phyloP scores from a whole-genome alignment of 2,113 vertebrate species.

The Petaurus breviceps region DNA sequence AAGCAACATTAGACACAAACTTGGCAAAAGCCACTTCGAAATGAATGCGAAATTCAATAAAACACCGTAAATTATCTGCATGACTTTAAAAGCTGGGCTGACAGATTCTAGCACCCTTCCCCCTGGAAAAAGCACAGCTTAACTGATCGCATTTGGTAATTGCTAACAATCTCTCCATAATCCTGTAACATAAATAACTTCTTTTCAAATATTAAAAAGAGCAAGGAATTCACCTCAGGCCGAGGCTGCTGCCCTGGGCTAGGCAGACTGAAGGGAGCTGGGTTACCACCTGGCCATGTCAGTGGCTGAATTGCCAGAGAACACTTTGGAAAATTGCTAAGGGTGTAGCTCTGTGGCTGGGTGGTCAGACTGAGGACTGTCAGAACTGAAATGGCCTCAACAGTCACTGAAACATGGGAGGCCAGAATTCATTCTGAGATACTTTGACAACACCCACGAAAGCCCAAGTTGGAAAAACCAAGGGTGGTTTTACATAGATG shows the following conservation, averaged over 20 bases:
- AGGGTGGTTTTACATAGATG: not conserved
- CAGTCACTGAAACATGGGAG: not conserved
- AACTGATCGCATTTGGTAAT: not conserved
- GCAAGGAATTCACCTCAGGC: not conserved
- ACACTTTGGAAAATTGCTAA: not conserved
- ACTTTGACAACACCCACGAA: not conserved
- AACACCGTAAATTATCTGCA: not conserved
- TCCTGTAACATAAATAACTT: not conserved
- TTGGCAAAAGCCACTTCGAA: slow-evolving; percentile 33
- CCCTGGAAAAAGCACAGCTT: not conserved
- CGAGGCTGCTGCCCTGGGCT: not conserved
- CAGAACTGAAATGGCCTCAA: not conserved
- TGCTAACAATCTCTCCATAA: not conserved
- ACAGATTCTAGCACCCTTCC: not conserved
- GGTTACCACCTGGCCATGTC: not conserved
- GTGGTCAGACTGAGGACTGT: not conserved
- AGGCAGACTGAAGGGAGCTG: not conserved
- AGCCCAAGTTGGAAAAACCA: not conserved
- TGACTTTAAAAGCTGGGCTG: slow-evolving; percentile 16
- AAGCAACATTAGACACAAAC: slow-evolving; percentile 31
- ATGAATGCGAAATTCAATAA: slow-evolving; percentile 23
- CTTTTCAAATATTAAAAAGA: slow-evolving; percentile 1
- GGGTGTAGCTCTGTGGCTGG: not conserved
- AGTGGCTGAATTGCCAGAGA: not conserved
- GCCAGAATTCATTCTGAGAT: not conserved